Evolutionary conservation across 2,888 invertebrate species (phyloP).

Genomic region (Polymixis flavicincta): DNA sequence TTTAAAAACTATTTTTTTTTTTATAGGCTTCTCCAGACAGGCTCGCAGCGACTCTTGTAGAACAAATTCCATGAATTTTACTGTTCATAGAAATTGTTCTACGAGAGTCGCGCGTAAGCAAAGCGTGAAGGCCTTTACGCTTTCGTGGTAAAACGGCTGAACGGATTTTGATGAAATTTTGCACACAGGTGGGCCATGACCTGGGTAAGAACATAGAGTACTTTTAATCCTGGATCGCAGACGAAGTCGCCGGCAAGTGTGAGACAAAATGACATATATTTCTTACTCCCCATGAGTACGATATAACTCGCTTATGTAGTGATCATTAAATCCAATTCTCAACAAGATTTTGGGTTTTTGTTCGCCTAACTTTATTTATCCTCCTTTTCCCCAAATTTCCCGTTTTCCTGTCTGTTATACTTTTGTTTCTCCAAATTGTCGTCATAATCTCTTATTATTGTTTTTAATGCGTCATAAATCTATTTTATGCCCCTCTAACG

Average conservation of each 20-base stretch:
- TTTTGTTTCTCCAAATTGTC: slow-evolving; percentile 49
- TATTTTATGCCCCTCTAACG: slow-evolving; percentile 55
- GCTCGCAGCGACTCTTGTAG: too few relatives aligned
- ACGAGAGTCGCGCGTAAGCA: too few relatives aligned
- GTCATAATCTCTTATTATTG: slow-evolving; percentile 53
- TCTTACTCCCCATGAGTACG: background rate
- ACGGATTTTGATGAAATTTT: too few relatives aligned
- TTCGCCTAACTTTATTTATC: background rate
- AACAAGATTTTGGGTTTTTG: background rate
- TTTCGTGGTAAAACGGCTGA: too few relatives aligned
- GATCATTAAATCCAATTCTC: background rate
- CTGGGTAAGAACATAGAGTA: too few relatives aligned
- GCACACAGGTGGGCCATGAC: too few relatives aligned
- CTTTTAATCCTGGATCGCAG: too few relatives aligned
- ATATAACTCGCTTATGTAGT: background rate
- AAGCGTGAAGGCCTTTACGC: too few relatives aligned
- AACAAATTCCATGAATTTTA: too few relatives aligned
- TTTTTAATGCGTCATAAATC: slow-evolving; percentile 62
- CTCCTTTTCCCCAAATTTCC: background rate
- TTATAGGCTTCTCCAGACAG: too few relatives aligned
- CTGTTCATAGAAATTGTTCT: too few relatives aligned
- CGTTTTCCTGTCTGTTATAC: slow-evolving; percentile 10
- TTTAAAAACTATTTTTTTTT: too few relatives aligned
- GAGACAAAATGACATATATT: background rate
- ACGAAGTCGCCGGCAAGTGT: background rate